Evolutionary conservation across 2,888 invertebrate genomes (phyloP), one percentile per base, ranked within the genome.

Genomic region (Neuroscelio doddi): DNA sequence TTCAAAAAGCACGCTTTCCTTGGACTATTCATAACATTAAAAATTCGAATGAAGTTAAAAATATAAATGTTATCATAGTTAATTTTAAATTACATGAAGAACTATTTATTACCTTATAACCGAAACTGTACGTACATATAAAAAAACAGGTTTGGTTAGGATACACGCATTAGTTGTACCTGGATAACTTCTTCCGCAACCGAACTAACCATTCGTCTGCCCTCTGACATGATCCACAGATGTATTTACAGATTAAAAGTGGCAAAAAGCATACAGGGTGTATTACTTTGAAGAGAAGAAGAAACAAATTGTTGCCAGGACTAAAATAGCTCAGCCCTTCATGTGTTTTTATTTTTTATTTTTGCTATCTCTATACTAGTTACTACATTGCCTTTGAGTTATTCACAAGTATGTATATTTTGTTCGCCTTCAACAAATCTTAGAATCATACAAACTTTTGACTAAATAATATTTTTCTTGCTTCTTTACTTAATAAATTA

Each of bases 221-320:
- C 17, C 36, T 42, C 49, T 30, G 36, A 42, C 57, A 49, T 44
- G 55, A 46, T 56, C 56, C 46, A 42, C 34, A 69, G 70, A 73
- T 77, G 72, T 77, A 78, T 77, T 77, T 76, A 76, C 74, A 77
- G 75, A 78, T 78, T 77, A 77, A 78, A 78, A 77, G 71, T 73
- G 68, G 73, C 71, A 77, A 77, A 77, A 77, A 74, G 69, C 69
- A 68, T 69, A 66, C 59, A 45, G 62, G 57, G 58, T 64, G 46
- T 69, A 70, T 70, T 70, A 70, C 68, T 71, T 55, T 61, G 45
- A 55, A 38, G 50, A 41, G 41, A 38, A 14, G 27, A 14, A 3
- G 34, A 12, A 9, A 12, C n/a, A 17, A 27, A 24, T 30, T 30
- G 32, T 36, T 61, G 52, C 27, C 34, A 24, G 51, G 27, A 44